Evolutionary conservation across 2,888 invertebrate genomes (phyloP).

Genomic region (Papilio elwesi): DNA sequence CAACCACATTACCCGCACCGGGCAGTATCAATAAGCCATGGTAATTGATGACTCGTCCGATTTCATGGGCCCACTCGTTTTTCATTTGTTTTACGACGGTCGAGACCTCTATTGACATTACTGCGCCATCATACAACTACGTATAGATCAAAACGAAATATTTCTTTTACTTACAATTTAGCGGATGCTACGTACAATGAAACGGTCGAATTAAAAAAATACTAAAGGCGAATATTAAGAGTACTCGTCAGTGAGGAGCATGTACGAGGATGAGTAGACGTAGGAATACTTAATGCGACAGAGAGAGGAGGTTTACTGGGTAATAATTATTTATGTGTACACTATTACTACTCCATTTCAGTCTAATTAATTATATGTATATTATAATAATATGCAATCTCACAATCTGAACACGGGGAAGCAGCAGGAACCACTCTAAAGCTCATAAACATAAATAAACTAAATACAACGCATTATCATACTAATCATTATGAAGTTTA

Average conservation of each 20-base stretch:
- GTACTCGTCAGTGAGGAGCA: too few species aligned
- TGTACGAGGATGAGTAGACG: too few species aligned
- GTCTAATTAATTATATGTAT: constrained; percentile 9
- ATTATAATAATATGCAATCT: constrained; percentile 29
- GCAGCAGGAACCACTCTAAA: constrained; percentile 70
- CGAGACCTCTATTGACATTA: constrained; percentile 61
- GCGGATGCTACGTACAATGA: not conserved
- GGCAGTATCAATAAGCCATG: constrained; percentile 79
- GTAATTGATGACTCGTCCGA: constrained; percentile 82
- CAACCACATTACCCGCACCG: constrained; percentile 45
- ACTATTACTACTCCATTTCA: not conserved
- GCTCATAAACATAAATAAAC: constrained; percentile 67
- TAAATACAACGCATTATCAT: constrained; percentile 68
- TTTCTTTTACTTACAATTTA: not conserved
- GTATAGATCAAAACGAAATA: not conserved
- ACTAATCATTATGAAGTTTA: constrained; percentile 61
- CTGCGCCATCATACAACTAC: constrained; percentile 50
- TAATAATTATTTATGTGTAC: not conserved
- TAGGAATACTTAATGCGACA: too few species aligned
- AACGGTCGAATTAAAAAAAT: not conserved
- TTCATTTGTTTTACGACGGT: constrained; percentile 74
- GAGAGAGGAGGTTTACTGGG: too few species aligned
- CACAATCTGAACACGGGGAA: constrained; percentile 49
- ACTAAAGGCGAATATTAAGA: too few species aligned
- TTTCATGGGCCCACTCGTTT: constrained; percentile 74